Conservation (phyloP, 2,888 invertebrate species). For the Drosophila mulleri region DNA sequence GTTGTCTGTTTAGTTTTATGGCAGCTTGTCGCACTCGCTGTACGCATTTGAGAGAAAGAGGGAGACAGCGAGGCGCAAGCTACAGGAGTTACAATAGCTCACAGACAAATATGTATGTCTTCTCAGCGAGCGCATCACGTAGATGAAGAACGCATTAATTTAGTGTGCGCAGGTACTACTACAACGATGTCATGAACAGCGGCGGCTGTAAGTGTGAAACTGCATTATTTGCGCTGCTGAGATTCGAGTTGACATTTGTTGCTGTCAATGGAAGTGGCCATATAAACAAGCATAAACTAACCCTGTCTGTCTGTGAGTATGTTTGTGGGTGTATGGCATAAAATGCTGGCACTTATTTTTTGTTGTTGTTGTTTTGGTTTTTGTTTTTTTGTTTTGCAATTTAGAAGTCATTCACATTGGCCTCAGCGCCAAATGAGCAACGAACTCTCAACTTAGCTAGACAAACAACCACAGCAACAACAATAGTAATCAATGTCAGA, state of each 20-base stretch:
- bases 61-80: too few relatives aligned
- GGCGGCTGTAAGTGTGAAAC: slow-evolving; percentile 9
- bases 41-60: too few relatives aligned
- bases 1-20: too few relatives aligned
- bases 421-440: slow-evolving; percentile 64
- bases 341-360: slow-evolving; percentile 62
- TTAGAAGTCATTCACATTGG: slow-evolving; percentile 71
- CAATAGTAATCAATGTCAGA: slow-evolving; percentile 62
- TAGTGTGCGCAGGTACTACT: slow-evolving; percentile 11
- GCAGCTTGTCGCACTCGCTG: too few relatives aligned
- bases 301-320: slow-evolving; percentile 6
- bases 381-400: slow-evolving; percentile 72
- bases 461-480: slow-evolving; percentile 42
- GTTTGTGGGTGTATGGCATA: slow-evolving; percentile 31
- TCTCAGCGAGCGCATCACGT: slow-evolving; percentile 25
- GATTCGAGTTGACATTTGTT: slow-evolving; percentile 36
- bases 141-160: slow-evolving; percentile 22
- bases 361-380: slow-evolving; percentile 68
- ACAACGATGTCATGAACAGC: background rate
- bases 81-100: background rate
- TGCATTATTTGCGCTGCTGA: slow-evolving; percentile 27
- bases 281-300: slow-evolving; percentile 32
- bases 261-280: slow-evolving; percentile 27
- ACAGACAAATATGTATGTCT: slow-evolving; percentile 1
- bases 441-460: slow-evolving; percentile 67